Base-by-base conservation (phyloP, 2,888 invertebrate genomes). In the Melieria omissa region DNA sequence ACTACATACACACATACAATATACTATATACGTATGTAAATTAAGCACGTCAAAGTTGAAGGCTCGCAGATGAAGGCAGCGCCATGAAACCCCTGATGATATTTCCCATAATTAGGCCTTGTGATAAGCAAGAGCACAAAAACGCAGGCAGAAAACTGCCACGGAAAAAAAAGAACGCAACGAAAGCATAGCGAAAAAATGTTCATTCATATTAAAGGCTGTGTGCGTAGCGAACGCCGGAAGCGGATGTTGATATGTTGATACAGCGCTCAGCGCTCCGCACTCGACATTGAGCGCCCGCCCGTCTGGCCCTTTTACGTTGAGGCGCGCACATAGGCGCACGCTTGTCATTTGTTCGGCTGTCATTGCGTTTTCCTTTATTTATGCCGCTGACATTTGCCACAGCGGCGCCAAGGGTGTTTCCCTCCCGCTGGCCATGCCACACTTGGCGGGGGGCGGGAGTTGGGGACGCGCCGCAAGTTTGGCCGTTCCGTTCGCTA, bases 131-230 rank as follows among this genome's bases (percentile, higher is more conserved):
- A 9, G 9, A 81, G 79, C 79, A 81, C 80, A 80, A 82, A 80
- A 76, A 80, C 79, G 78, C 79, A 79, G 80, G 78, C 80, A 77
- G 80, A 78, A 78, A 81, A 80, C 80, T 79, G 80, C 79, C 77
- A 78, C 79, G 4, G 73, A 67, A 65, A 44, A 65, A 68, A 52
- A 61, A 55, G 57, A 67, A 65, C 49, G 41, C 60, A 58, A 62
- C n/a, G 52, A 1, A 29, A 29, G 29, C 29, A 29, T 29, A 29
- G 63, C 63, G 4, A 8, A 60, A 58, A 60, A 60, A 61, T 65
- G 55, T 46, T 46, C 46, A 16, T 55, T n/a, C 63, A 47, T 64
- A 45, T 69, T 65, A 14, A 16, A 12, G 55, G 8, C 42, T 45
- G 54, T 63, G 16, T 14, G 52, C 16, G 58, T 57, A 68, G 52